Evolutionary conservation across 64 coral and sea anemone genomes (phyloP), one percentile per base, ranked within the genome.

Genomic region (Actinia equina): DNA sequence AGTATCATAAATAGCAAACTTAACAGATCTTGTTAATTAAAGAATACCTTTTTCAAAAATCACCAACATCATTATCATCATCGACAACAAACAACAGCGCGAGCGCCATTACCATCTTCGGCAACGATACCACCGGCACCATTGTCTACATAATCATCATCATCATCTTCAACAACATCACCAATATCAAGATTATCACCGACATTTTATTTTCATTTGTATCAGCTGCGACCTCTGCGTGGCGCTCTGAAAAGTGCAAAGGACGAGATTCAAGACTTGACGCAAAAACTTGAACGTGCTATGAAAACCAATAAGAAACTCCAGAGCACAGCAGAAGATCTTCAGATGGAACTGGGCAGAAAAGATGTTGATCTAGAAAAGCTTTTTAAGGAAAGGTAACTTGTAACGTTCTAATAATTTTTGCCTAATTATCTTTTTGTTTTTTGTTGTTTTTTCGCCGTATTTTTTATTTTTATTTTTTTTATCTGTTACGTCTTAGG

Each of bases 341-440:
- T 96, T 27, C 94, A 96, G 51, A 79, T 87, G 20, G 94, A 96
- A 7, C 79, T 96, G 42, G 92, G 88, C 45, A 83, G 80, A 43
- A 93, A 88, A 63, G 79, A 88, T 79, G 80, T 80, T 14, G 94
- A 93, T 20, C 80, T 93, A 69, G 91, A 96, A 15, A 89, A 96
- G 18, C 42, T 96, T 22, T 43, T 80, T 22, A 90, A 96, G 9
- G 94, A 88, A 79, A 84, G 88, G 94, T 96, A 52, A 56, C 1
- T 53, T 63, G 60, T 63, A 25, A 71, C n/a, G 65, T 71, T 74
- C 20, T 65, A 7, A 65, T 65, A 3, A 20, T 65, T 56, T 11
- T 3, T 19, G 61, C 37, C 25, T 10, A n/a, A 12, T 8, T 10
- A 41, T 13, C 11, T 30, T 74, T 30, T 16, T 11, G n/a, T n/a